phyloP scores from a whole-genome alignment of 2,888 invertebrate species.

The Theodoxus fluviatilis region DNA sequence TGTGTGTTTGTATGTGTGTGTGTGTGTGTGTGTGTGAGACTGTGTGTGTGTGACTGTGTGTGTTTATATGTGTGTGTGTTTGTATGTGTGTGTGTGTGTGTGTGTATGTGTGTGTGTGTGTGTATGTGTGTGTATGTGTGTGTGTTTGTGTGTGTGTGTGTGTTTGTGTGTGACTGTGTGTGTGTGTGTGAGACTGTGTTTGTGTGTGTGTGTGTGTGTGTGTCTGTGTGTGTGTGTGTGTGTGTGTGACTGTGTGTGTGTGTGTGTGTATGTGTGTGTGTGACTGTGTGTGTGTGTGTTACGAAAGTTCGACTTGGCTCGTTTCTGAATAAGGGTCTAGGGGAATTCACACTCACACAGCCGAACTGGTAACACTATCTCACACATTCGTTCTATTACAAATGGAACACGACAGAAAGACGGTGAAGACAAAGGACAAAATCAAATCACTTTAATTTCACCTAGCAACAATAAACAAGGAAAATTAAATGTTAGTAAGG shows the following conservation, averaged over 20 bases:
- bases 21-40: too few species aligned
- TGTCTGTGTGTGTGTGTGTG: constrained; percentile 6
- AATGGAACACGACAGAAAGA: too few species aligned
- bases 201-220: constrained; percentile 11
- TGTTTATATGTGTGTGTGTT: constrained; percentile 19
- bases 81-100: neutral
- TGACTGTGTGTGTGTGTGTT: constrained; percentile 9
- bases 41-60: too few species aligned
- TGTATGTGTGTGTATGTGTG: constrained; percentile 14
- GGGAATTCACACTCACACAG: too few species aligned
- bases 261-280: neutral
- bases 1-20: too few species aligned
- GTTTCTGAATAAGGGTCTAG: too few species aligned
- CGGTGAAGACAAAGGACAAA: too few species aligned
- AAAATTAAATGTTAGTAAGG: too few species aligned
- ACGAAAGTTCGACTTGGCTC: neutral
- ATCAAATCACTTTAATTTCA: too few species aligned
- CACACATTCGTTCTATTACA: too few species aligned
- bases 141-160: constrained; percentile 4
- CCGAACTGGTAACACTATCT: too few species aligned
- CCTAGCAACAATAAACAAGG: too few species aligned
- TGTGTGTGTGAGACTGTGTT: neutral
- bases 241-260: neutral
- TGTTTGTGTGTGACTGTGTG: neutral
- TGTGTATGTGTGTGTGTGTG: neutral